Evolutionary conservation across 1,140 invertebrate genomes (phyloP).

Genomic region (Mya arenaria): DNA sequence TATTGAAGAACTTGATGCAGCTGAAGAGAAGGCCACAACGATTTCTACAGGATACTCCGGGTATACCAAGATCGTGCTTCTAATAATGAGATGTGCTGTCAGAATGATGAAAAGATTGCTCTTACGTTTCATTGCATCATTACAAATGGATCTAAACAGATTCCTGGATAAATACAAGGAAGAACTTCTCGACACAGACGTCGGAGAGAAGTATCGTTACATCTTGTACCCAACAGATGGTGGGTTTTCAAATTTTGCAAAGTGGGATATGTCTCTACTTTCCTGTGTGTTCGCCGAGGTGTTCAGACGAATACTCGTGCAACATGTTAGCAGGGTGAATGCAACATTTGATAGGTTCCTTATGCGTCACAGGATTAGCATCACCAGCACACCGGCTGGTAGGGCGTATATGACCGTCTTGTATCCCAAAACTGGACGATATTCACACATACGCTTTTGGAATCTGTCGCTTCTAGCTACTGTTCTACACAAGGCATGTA

Average conservation of each 20-base stretch:
- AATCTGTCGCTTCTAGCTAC: not conserved
- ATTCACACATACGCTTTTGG: not conserved
- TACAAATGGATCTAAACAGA: not conserved
- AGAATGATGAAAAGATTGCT: not conserved
- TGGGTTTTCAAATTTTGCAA: not conserved
- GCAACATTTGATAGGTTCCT: not conserved
- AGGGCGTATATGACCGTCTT: not conserved
- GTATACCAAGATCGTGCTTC: not conserved
- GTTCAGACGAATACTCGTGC: not conserved
- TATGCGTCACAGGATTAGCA: not conserved
- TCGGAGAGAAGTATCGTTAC: not conserved
- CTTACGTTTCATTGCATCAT: not conserved
- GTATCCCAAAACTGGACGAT: not conserved
- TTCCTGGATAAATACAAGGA: not conserved
- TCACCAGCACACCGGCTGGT: not conserved
- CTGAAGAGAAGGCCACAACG: too few species aligned
- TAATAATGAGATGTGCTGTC: not conserved
- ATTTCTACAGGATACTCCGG: not conserved
- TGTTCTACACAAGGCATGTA: not conserved
- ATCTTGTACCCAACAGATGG: not conserved
- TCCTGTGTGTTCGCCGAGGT: not conserved
- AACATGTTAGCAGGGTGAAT: not conserved
- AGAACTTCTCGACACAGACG: not conserved
- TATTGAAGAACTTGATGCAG: too few species aligned
- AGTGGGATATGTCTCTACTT: not conserved